Evolutionary conservation across 2,113 vertebrate species (phyloP), one percentile per base, ranked within the genome.

Genomic region (Cyphomyrus plagiostoma): DNA sequence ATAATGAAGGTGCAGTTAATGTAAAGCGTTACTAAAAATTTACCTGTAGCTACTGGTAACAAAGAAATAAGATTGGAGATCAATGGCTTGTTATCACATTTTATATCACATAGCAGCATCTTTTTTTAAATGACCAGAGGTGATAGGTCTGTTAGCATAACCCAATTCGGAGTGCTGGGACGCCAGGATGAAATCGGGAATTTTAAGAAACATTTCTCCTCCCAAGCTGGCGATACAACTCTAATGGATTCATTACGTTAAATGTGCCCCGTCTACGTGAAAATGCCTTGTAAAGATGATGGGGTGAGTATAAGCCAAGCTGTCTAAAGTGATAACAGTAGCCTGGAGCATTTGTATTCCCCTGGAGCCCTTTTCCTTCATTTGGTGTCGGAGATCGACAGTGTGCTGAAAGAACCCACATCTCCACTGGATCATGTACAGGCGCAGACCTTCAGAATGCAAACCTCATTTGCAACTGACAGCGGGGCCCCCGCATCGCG

Each of bases 391-490:
- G 92, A 92, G 93, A 92, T 92, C 86, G 91, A 89, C 92, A 58
- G 46, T 50, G 90, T 62, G 91, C 90, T 93, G 89, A 94, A 91
- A 92, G 93, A 92, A 92, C 93, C 88, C 9, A 91, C 89, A 89
- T 93, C 93, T 91, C 92, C 80, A 91, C 85, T 88, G 83, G 91
- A 89, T 42, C 49, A 21, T 46, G 2, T 53, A 46, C n/a, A n/a
- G 77, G 74, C 15, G 7, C 48, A 53, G 26, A 48, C 21, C 62
- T 58, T 70, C 88, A 42, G 30, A 53, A 74, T 10, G 74, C 66
- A 35, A 92, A 92, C 89, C 92, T 94, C 91, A 94, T 95, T 94
- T 93, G 93, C 90, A 90, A 89, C 91, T 87, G 89, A 93, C 90
- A 93, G 90, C 91, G 91, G 88, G 90, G 91, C 91, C 90, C 92